Evolutionary conservation across 2,888 invertebrate genomes (phyloP).

Genomic region (Gymnocheta viridis): DNA sequence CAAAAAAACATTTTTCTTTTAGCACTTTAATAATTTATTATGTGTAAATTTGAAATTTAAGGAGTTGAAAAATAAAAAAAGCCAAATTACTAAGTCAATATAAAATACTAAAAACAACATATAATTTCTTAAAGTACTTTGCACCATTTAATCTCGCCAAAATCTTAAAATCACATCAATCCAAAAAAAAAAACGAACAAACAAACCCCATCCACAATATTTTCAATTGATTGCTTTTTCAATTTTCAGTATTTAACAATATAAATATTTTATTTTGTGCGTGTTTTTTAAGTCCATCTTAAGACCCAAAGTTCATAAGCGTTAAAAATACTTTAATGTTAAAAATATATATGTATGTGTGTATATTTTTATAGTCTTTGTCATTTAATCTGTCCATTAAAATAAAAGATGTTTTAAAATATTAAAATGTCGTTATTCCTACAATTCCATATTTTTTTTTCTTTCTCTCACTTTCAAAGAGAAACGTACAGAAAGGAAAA

Average conservation of each 20-base stretch:
- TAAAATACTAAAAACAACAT: not conserved
- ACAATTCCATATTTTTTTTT: not conserved
- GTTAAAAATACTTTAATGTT: constrained; percentile 21
- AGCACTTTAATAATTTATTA: no score
- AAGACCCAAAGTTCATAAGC: constrained; percentile 26
- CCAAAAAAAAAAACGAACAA: not conserved
- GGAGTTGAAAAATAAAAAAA: no score
- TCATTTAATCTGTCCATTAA: constrained; percentile 63
- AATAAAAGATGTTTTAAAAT: constrained; percentile 52
- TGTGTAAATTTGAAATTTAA: no score
- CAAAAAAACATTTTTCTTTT: no score
- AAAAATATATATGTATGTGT: not conserved
- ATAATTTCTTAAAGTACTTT: not conserved
- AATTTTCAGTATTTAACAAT: not conserved
- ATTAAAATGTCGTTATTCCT: constrained; percentile 37
- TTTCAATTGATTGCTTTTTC: constrained; percentile 1
- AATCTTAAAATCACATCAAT: not conserved
- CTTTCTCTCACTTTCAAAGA: not conserved
- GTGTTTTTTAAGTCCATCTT: constrained; percentile 3
- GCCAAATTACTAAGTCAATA: not conserved
- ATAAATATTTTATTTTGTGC: constrained; percentile 23
- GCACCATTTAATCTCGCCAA: not conserved
- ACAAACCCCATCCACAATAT: not conserved
- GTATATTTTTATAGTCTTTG: constrained; percentile 11
- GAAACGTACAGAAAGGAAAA: not conserved